phyloP scores from a whole-genome alignment of 2,797 vertebrate genomes.

The Diplodus puntazzo region DNA sequence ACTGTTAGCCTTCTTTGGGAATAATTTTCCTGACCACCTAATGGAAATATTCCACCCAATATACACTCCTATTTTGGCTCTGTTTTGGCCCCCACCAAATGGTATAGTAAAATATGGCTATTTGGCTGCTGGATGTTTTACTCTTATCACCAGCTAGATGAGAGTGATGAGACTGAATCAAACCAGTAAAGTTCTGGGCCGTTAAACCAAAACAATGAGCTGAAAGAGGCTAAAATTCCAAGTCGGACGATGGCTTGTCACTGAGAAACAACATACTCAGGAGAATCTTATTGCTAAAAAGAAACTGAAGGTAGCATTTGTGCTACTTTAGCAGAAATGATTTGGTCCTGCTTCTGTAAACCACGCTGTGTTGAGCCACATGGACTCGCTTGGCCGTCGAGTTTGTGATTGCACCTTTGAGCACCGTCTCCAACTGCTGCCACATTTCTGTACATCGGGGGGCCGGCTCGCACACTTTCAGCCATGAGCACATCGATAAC shows the following conservation, averaged over 20 bases:
- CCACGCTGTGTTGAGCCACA: neutral
- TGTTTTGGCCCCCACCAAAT: neutral
- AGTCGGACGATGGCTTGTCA: neutral
- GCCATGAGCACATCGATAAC: neutral
- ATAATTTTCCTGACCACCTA: neutral
- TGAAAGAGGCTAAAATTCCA: neutral
- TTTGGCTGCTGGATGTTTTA: neutral
- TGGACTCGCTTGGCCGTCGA: neutral
- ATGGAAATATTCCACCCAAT: neutral
- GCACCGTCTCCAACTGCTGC: constrained; percentile 7
- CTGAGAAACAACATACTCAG: neutral
- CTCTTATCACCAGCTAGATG: neutral
- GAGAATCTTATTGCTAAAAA: neutral
- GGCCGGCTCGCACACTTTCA: constrained; percentile 1
- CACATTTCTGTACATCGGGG: neutral
- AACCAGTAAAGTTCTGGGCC: neutral
- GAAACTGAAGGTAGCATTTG: neutral
- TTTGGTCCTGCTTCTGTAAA: neutral
- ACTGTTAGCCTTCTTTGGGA: neutral
- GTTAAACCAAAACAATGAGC: neutral
- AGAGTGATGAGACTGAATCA: neutral
- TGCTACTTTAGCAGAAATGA: neutral
- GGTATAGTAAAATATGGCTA: neutral
- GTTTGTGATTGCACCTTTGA: neutral
- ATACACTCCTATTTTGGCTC: neutral